Evolutionary conservation across 2,888 invertebrate genomes (phyloP), one percentile per base, ranked within the genome.

Genomic region (Hoplodrina blanda): DNA sequence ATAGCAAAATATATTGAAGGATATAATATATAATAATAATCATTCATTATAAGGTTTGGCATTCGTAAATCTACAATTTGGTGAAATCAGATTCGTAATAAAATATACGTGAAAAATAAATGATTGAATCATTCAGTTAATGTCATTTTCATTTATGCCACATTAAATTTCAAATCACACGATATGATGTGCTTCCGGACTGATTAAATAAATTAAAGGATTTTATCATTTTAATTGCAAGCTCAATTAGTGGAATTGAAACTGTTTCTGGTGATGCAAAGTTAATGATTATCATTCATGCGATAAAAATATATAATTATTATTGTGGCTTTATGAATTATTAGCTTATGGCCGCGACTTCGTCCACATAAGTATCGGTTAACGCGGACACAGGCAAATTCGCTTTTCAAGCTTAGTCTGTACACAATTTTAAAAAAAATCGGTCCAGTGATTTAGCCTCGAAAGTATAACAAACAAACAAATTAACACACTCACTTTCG

Each of bases 291-390:
- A 55, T 53, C 44, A 13, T 30, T 55, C 59, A 74, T 77, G 69
- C 59, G n/a, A n/a, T n/a, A n/a, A 77, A 60, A 49, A 33, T 60
- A 56, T 78, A 60, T n/a, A 17, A 33, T 30, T 65, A 52, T 74
- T 25, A 15, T 30, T 37, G 15, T 8, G 10, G 33, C 33, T 33
- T 33, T 33, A 33, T 33, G 7, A 33, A 4, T 33, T 33, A 33
- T 7, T 33, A 33, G 5, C 37, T 37, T 37, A 8, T 8, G 0
- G 8, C 8, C 37, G 37, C 8, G 37, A 37, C 37, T 33, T 33
- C 33, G 33, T 33, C 7, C 6, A 1, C 8, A 37, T 37, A 1
- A 37, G 8, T 37, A 8, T 7, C 7, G 37, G 8, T 37, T 37
- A 37, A 8, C 37, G 8, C 7, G 8, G 1, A 8, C 8, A 8